Evolutionary conservation across 2,888 invertebrate species (phyloP).

Genomic region (Syritta pipiens): DNA sequence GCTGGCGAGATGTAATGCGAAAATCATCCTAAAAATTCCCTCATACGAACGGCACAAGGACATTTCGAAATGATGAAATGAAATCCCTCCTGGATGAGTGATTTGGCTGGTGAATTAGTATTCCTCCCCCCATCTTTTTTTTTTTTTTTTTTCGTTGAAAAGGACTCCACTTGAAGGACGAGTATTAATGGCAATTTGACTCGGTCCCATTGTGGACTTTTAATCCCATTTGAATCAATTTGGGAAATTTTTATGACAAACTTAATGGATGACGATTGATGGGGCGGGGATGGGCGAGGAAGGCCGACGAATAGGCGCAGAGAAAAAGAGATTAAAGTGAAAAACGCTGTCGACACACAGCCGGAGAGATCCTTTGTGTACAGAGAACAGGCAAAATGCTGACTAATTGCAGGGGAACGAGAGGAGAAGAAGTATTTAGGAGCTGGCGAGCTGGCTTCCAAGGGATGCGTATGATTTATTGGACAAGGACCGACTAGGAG

Average conservation of each 20-base stretch:
- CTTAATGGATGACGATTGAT: conserved; percentile 41
- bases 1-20: conserved; percentile 40
- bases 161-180: no score
- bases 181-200: conserved; percentile 41
- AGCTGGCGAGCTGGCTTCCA: background rate
- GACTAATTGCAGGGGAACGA: conserved; percentile 54
- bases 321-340: conserved; percentile 40
- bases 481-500: background rate
- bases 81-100: conserved; percentile 46
- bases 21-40: conserved; percentile 23
- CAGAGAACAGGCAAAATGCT: conserved; percentile 34
- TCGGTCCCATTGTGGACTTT: conserved; percentile 46
- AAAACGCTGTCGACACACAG: conserved; percentile 44
- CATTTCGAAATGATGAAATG: conserved; percentile 9
- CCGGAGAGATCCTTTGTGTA: conserved; percentile 18
- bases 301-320: background rate
- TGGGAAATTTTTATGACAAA: conserved; percentile 45
- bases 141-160: conserved; percentile 6
- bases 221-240: conserved; percentile 63
- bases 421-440: conserved; percentile 12
- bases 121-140: no score
- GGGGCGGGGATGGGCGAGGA: background rate
- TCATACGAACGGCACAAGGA: background rate
- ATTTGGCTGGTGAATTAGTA: conserved; percentile 39
- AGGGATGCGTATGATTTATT: conserved; percentile 18